Conservation (phyloP, 2,888 invertebrate genomes). For the Ichneumoninae sp. region DNA sequence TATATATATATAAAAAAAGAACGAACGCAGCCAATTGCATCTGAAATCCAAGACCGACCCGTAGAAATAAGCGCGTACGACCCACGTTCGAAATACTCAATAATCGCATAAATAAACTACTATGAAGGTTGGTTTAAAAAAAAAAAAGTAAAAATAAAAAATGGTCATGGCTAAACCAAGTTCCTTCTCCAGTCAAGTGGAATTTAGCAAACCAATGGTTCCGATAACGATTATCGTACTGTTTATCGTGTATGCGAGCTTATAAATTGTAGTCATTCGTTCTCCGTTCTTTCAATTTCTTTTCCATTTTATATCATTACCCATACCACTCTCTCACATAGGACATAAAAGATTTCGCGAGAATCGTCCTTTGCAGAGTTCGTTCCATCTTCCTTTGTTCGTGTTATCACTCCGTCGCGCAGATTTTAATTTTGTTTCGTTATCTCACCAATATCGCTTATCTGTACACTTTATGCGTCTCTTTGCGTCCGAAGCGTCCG, state of each 20-base stretch:
- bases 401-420: conserved; percentile 21
- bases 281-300: conserved; percentile 16
- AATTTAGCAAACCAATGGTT: conserved; percentile 65
- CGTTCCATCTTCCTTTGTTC: neutral
- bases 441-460: conserved; percentile 57
- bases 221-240: conserved; percentile 42
- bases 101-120: conserved; percentile 52
- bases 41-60: conserved; percentile 19
- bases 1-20: conserved; percentile 9
- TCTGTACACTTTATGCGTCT: conserved; percentile 65
- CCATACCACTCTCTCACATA: neutral
- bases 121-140: conserved; percentile 43
- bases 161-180: conserved; percentile 71
- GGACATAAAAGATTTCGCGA: conserved; percentile 33
- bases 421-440: neutral
- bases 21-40: conserved; percentile 17
- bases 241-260: conserved; percentile 41
- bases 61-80: conserved; percentile 19
- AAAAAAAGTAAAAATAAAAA: conserved; percentile 44
- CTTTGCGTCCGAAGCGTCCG: conserved; percentile 71
- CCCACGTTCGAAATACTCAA: conserved; percentile 24
- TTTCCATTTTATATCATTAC: conserved; percentile 1
- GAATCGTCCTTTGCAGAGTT: conserved; percentile 42
- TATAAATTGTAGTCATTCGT: conserved; percentile 49
- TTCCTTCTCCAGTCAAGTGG: conserved; percentile 69